Base-by-base conservation (phyloP, 2,888 invertebrate species). In the Caenorhabditis zanzibari region DNA sequence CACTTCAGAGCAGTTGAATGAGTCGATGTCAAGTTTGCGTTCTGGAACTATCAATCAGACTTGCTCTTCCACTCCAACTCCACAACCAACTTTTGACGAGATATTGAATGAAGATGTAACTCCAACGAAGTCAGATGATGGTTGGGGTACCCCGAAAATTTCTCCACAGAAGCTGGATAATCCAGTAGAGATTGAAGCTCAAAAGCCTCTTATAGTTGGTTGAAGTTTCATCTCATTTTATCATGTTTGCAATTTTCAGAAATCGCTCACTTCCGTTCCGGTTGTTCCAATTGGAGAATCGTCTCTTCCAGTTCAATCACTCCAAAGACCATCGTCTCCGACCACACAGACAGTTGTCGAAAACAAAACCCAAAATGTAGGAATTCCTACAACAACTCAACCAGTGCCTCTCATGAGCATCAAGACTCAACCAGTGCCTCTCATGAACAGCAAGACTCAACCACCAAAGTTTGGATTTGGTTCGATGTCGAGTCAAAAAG, bases 1-100 rank as follows among this genome's bases (percentile, higher is more conserved):
- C 10, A 47, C 47, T 24, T 61, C 19, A 1, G 61, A 73, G 6
- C 6, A 19, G 24, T 24, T 26, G 10, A 54, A 74, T 41, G 74
- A 54, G 10, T 64, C 63, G 49, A 44, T 63, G 3, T 63, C 63
- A 9, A 74, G 74, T 28, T 38, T 63, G 6, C 74, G 49, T 6
- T 74, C 74, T 4, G 22, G 5, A 4, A 32, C 52, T 7, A 52
- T 64, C 6, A 74, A 54, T 19, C 74, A 63, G 44, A 54, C 52
- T 2, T 14, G 14, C 6, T 49, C 54, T 38, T 35, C 68, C 0
- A 38, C 24, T 38, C 38, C 54, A 10, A 68, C 68, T 3, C 68
- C 68, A 24, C 68, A 64, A 14, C 74, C 74, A 54, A 63, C 74
- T 26, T 63, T 63, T n/a, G 72, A 72, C 19, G 59, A 52, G 10